A percentile compares a stretch with the other conserved stretches of the same genome.
These are phyloP conservation scores for Resseliella maxima DNA, from an alignment of 2,888 invertebrate genomes.

Conservation along the genomic window DNA sequence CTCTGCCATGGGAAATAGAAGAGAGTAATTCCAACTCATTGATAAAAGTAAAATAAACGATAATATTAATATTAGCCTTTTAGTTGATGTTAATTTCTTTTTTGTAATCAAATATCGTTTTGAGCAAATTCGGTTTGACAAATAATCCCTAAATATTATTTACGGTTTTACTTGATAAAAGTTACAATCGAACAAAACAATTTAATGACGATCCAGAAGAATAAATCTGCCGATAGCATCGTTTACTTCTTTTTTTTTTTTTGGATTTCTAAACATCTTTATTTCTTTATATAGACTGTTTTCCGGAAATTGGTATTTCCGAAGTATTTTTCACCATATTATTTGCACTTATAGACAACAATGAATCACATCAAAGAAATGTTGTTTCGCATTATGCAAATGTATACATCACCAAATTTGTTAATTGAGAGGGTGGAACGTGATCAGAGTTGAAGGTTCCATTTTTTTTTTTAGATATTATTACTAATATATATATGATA, in stretches of 20 bases:
- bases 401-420: neutral
- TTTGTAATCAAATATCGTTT: too few relatives aligned
- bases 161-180: neutral
- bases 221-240: slow-evolving; percentile 22
- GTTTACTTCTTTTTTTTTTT: neutral
- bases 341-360: neutral
- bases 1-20: too few relatives aligned
- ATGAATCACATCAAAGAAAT: neutral
- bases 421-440: slow-evolving; percentile 4
- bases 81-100: too few relatives aligned
- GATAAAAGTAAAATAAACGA: too few relatives aligned
- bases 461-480: neutral
- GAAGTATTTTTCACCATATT: neutral
- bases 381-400: neutral
- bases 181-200: neutral
- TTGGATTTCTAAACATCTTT: neutral
- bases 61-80: too few relatives aligned
- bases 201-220: neutral
- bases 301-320: slow-evolving; percentile 16
- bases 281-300: neutral
- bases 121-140: too few relatives aligned
- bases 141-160: neutral
- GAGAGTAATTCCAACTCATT: too few relatives aligned
- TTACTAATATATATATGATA: neutral
- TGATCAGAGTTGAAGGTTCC: neutral